Base-by-base conservation (phyloP, 2,113 vertebrate genomes). In the Haemorhous mexicanus region DNA sequence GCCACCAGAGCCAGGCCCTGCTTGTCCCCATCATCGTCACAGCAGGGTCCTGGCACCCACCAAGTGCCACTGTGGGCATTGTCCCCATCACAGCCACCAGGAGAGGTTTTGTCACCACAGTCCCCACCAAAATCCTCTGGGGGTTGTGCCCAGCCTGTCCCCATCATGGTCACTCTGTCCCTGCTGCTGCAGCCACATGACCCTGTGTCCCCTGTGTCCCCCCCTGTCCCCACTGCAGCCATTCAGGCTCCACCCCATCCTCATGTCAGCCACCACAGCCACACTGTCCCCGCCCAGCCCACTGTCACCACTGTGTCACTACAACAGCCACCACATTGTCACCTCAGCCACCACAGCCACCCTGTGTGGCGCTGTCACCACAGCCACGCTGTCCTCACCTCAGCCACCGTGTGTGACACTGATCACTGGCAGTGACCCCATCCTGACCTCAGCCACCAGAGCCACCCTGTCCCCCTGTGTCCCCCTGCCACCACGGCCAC, bases 11-110 rank as follows among this genome's bases (percentile, higher is more conserved):
- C 26, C 73, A 27, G 50, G 52, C 30, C 30, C n/a, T 52, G 30
- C 5, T n/a, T 47, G 81, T 47, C 69, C 63, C 63, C 35, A 24
- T 44, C 28, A 3, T 30, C 2, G 1, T 39, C 50, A 35, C 13
- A 7, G 12, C 37, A 64, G 12, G 24, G 21, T 9, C 26, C 30
- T 47, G 64, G 44, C 39, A 53, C 53, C 49, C n/a, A 15, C 9
- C 30, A 10, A 0, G 1, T 47, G 37, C 23, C n/a, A 8, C 37
- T 0, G 5, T 6, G 43, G 23, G 37, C 46, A 39, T 23, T 62
- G 68, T 62, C 13, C 16, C 61, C 32, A 7, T 35, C 68, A 16
- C 32, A 28, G 43, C 33, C 68, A 33, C 62, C 7, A 0, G 3
- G 24, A 23, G 3, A 2, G 21, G 10, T 28, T 76, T 37, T n/a